Evolutionary conservation across 2,797 vertebrate genomes (phyloP), one percentile per base, ranked within the genome.

Genomic region (Arnoldichthys spilopterus): DNA sequence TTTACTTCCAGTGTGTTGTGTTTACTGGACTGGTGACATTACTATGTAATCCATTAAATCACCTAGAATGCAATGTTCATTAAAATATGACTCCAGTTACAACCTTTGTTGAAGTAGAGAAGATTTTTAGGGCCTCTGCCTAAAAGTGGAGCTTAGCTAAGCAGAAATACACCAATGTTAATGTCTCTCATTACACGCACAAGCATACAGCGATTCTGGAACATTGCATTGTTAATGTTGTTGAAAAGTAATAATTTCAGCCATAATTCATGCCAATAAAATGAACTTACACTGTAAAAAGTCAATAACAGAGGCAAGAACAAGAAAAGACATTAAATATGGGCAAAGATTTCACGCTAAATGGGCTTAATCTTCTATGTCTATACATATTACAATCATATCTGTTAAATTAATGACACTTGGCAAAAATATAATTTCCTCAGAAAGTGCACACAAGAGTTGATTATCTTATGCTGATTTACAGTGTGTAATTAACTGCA

Each of bases 361-460:
- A 68, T 3, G 5, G 26, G 9, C n/a, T 16, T 18, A 8, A 30
- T 68, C 24, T 11, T 49, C 66, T 49, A 18, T 49, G 26, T 68
- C 24, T 49, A 68, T 49, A 18, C 24, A 51, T 68, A 47, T 26
- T 47, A 15, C 22, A 32, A 49, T 51, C 45, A 69, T 15, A 20
- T 30, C 45, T 53, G 67, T 47, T 51, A 20, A 69, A 51, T 51
- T n/a, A 53, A 51, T 69, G 43, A 47, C 64, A 67, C 13, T 30
- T 69, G 66, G 20, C 24, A 28, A 6, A 69, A 69, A 69, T 64
- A 64, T 22, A 37, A 64, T 30, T 30, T 69, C 24, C 28, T 69
- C 22, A 32, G 16, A 69, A 20, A 24, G 34, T 43, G 15, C 9
- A 37, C 45, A 49, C 30, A 32, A 18, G 30, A 16, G 59, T 62